Conservation (phyloP, 1,140 invertebrate genomes). For the Pissodes strobi region DNA sequence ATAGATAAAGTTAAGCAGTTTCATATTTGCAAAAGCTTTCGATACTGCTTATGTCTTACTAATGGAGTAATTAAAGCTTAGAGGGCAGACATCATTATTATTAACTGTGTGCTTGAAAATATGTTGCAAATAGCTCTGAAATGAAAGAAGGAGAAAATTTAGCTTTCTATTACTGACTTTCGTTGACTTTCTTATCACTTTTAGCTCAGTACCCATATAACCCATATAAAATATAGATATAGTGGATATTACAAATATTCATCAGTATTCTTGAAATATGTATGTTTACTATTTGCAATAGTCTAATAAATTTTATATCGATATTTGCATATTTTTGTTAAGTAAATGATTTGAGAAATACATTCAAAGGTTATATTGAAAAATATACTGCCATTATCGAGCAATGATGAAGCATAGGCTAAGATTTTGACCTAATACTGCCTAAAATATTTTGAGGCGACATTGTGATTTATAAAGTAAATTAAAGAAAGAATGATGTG, state of each 20-base stretch:
- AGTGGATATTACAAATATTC: conserved; percentile 22
- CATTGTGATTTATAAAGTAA: conserved; percentile 32
- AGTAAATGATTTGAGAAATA: conserved; percentile 2
- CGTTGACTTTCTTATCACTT: background rate
- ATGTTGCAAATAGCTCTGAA: too few relatives aligned
- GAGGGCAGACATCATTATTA: too few relatives aligned
- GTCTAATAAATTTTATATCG: too few relatives aligned
- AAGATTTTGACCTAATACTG: conserved; percentile 21
- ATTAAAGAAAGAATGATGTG: conserved; percentile 27
- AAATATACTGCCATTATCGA: conserved; percentile 3
- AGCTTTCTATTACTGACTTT: conserved; percentile 1
- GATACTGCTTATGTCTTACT: too few relatives aligned
- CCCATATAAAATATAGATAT: conserved; percentile 1
- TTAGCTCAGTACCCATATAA: too few relatives aligned
- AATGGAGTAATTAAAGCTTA: too few relatives aligned
- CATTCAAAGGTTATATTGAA: conserved; percentile 9
- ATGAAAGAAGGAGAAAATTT: too few relatives aligned
- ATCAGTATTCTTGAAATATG: conserved; percentile 8
- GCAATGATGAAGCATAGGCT: conserved; percentile 3
- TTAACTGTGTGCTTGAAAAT: too few relatives aligned
- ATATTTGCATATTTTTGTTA: too few relatives aligned
- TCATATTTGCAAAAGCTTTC: too few relatives aligned
- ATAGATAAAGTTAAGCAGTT: too few relatives aligned
- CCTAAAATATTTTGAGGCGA: conserved; percentile 22
- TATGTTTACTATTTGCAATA: too few relatives aligned